These are phyloP conservation scores for Cremastinae sp. DNA, from an alignment of 2,888 invertebrate species.

Conservation along the genomic window DNA sequence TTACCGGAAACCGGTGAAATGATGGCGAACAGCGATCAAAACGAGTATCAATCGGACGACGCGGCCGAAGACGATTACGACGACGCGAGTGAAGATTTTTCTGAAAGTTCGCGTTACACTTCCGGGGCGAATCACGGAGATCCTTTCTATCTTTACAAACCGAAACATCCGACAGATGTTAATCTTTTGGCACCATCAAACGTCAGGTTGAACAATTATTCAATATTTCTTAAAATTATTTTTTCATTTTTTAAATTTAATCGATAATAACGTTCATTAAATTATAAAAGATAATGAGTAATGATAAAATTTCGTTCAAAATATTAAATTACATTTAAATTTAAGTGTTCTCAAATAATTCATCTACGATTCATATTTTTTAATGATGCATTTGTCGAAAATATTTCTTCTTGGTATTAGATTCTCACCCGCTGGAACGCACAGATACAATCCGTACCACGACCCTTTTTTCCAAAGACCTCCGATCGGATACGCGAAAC, in stretches of 20 bases:
- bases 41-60: slow-evolving; percentile 59
- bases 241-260: neutral
- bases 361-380: too few species aligned
- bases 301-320: too few species aligned
- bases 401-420: too few species aligned
- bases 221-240: neutral
- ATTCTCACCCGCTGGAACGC: slow-evolving; percentile 74
- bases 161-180: slow-evolving; percentile 87
- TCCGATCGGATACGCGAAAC: slow-evolving; percentile 62
- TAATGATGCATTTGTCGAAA: too few species aligned
- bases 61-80: slow-evolving; percentile 41
- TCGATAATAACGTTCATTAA: neutral
- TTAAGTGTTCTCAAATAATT: too few species aligned
- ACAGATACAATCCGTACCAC: slow-evolving; percentile 73
- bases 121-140: slow-evolving; percentile 81
- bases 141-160: slow-evolving; percentile 87
- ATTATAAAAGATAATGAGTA: too few species aligned
- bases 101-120: slow-evolving; percentile 71
- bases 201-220: slow-evolving; percentile 70
- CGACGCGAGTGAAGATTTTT: slow-evolving; percentile 34
- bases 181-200: slow-evolving; percentile 85
- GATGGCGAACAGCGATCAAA: slow-evolving; percentile 70
- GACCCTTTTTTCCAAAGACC: slow-evolving; percentile 71
- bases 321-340: too few species aligned
- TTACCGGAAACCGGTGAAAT: slow-evolving; percentile 68